Conservation (phyloP, 64 coral and sea anemone genomes). For the Dendronephthya gigantea region DNA sequence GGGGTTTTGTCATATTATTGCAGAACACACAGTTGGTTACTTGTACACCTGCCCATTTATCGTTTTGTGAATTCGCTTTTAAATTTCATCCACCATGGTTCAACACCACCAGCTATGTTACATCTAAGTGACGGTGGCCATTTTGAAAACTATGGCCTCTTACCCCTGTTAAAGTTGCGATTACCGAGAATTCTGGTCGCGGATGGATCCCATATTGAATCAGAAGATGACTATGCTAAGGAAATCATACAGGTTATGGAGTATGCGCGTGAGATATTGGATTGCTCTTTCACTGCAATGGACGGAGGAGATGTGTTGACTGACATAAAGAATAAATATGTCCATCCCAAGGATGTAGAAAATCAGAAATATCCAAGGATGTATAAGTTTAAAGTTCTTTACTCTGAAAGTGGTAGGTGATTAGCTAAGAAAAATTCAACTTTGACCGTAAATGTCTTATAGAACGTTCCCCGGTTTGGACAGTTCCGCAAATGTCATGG, state of each 20-base stretch:
- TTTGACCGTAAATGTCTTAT: too few species aligned
- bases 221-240: slow-evolving; percentile 10
- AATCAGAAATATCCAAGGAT: background rate
- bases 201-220: slow-evolving; percentile 9
- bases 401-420: background rate
- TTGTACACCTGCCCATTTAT: background rate
- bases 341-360: background rate
- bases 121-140: slow-evolving; percentile 47
- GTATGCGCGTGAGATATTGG: background rate
- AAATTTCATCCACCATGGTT: background rate
- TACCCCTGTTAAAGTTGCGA: slow-evolving; percentile 23
- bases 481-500: too few species aligned
- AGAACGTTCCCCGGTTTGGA: too few species aligned
- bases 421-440: too few species aligned
- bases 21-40: slow-evolving; percentile 20
- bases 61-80: slow-evolving; percentile 28
- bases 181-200: slow-evolving; percentile 9
- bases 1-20: too few species aligned
- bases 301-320: background rate
- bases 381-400: slow-evolving; percentile 35
- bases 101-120: slow-evolving; percentile 16
- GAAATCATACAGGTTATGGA: background rate
- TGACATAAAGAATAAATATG: slow-evolving; percentile 21
- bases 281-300: slow-evolving; percentile 5
- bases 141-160: slow-evolving; percentile 37